These are phyloP conservation scores for Anas bernieri DNA, from an alignment of 2,797 vertebrate species.

Conservation along the genomic window DNA sequence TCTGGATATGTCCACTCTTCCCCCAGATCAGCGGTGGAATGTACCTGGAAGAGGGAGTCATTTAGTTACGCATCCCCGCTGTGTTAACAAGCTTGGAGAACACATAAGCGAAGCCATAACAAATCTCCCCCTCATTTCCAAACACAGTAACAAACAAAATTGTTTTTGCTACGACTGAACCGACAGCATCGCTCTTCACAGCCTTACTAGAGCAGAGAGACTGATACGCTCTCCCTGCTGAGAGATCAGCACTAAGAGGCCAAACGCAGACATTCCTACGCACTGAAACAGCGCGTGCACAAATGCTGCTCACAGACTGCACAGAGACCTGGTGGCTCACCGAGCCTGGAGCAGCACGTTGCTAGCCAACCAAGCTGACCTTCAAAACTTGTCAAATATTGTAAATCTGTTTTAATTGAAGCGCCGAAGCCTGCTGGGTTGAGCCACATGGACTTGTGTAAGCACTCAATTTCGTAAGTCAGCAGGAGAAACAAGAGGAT, in stretches of 20 bases:
- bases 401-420: constrained; percentile 49
- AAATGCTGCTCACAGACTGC: not conserved
- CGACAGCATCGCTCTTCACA: not conserved
- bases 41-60: constrained; percentile 82
- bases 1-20: constrained; percentile 96
- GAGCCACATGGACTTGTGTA: not conserved
- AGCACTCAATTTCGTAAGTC: not conserved
- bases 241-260: not conserved
- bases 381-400: not conserved
- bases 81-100: not conserved
- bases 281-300: not conserved
- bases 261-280: not conserved
- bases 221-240: not conserved
- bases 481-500: not conserved
- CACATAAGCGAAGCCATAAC: not conserved
- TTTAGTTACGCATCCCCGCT: not conserved
- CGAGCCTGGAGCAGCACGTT: not conserved
- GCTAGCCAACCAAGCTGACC: constrained; percentile 26
- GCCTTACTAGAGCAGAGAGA: not conserved
- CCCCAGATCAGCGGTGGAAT: constrained; percentile 96
- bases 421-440: not conserved
- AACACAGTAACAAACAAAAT: not conserved
- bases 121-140: not conserved
- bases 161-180: not conserved
- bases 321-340: not conserved